phyloP scores from a whole-genome alignment of 2,113 vertebrate species.

The Ancistrus triradiatus region DNA sequence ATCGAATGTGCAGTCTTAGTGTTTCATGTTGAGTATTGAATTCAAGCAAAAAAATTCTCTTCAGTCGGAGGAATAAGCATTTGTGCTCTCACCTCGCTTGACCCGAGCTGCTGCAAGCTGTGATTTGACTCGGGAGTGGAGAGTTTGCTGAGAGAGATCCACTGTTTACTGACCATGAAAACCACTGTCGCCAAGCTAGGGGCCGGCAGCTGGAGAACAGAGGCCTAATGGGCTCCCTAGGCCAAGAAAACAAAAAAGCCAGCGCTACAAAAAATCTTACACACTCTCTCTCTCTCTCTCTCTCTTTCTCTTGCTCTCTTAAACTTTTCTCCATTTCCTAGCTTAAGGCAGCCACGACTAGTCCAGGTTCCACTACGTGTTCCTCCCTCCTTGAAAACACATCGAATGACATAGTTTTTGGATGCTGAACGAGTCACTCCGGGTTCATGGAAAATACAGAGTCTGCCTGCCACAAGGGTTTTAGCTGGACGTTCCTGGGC shows the following conservation, averaged over 20 bases:
- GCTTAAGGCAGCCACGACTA: constrained; percentile 18
- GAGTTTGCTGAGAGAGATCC: constrained; percentile 25
- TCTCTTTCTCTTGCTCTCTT: background rate
- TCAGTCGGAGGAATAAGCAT: constrained; percentile 1
- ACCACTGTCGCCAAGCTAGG: constrained; percentile 26
- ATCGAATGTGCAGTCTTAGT: background rate
- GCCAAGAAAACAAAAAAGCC: constrained; percentile 8
- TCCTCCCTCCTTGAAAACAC: constrained; percentile 46
- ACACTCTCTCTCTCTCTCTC: constrained; percentile 5
- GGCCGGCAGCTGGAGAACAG: constrained; percentile 27
- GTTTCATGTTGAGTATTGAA: background rate
- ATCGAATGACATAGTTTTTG: constrained; percentile 43
- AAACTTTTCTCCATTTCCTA: constrained; percentile 4
- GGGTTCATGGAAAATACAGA: constrained; percentile 49
- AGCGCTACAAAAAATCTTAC: background rate
- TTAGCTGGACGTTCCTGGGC: constrained; percentile 40
- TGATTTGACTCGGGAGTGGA: constrained; percentile 23
- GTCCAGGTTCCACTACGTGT: constrained; percentile 45
- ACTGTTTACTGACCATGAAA: constrained; percentile 42
- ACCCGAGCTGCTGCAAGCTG: constrained; percentile 24
- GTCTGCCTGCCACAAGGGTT: constrained; percentile 38
- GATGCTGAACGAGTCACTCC: constrained; percentile 24
- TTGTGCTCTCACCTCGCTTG: constrained; percentile 33
- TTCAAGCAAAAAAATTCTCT: background rate
- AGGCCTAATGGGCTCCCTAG: constrained; percentile 22